Evolutionary conservation across 2,113 vertebrate genomes (phyloP), one percentile per base, ranked within the genome.

Genomic region (Montifringilla adamsi): DNA sequence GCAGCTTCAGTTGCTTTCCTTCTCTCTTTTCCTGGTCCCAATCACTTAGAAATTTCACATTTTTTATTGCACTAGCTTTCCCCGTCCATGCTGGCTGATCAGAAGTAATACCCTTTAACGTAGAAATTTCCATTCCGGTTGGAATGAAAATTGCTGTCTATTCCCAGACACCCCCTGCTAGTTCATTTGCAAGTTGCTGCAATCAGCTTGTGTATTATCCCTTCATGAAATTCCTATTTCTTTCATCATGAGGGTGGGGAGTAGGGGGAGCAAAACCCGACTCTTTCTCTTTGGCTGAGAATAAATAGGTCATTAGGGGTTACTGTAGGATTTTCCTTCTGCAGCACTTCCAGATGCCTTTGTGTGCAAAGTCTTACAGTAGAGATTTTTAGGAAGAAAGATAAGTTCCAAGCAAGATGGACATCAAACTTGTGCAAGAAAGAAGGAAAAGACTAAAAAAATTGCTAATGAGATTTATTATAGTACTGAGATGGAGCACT

Each of bases 121-220:
- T 0, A 80, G 76, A 95, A 90, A 73, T 82, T 89, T 95, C 68
- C 66, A 44, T 86, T 90, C 88, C 1, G 10, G 41, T 88, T 88
- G 72, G 76, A 84, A 64, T 70, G 76, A 87, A 92, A 94, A 96
- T 96, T 93, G 58, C 52, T 84, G 63, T 94, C 88, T 97, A 68
- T 95, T 96, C 85, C 79, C 80, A 92, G 90, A 56, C 39, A 93
- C 85, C 83, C 92, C 93, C 95, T 95, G 95, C 87, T 91, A 94
- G 52, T 88, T 94, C 69, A 79, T 90, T 92, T 93, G 92, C 88
- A 93, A 81, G 81, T 84, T 85, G 59, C 92, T 92, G 85, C 88
- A 92, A 76, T 92, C 84, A 89, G 82, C 55, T 89, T 85, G 44
- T 44, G 20, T 70, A 67, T 93, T 95, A 90, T 66, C 68, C 75